Conservation (phyloP, 2,888 invertebrate species). For the Thymelicus acteon region DNA sequence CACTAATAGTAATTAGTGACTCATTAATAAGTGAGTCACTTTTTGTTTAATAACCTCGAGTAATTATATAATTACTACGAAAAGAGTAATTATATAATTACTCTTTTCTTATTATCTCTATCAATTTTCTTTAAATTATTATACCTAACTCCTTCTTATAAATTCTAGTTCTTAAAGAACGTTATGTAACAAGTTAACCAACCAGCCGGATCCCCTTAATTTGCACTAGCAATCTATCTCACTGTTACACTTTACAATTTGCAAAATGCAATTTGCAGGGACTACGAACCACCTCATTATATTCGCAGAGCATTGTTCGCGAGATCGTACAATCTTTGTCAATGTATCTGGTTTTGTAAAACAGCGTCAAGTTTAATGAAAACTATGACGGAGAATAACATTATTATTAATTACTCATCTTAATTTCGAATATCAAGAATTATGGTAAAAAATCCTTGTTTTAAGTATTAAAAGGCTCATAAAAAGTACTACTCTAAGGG, state of each 20-base stretch:
- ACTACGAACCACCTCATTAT: conserved; percentile 9
- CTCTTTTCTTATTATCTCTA: too few relatives aligned
- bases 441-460: too few relatives aligned
- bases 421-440: not conserved
- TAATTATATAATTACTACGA: too few relatives aligned
- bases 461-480: too few relatives aligned
- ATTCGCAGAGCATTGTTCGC: conserved; percentile 3
- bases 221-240: conserved; percentile 28
- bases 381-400: not conserved
- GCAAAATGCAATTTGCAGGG: conserved; percentile 14
- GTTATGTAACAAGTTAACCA: conserved; percentile 16
- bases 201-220: conserved; percentile 14
- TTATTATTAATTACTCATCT: not conserved
- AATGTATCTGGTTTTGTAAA: not conserved
- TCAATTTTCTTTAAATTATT: too few relatives aligned
- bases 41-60: too few relatives aligned
- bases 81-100: too few relatives aligned
- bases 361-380: not conserved
- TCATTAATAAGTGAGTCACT: too few relatives aligned
- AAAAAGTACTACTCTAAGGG: too few relatives aligned
- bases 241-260: conserved; percentile 18
- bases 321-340: not conserved
- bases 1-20: too few relatives aligned
- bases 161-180: conserved; percentile 1
- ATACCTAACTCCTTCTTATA: not conserved